Base-by-base conservation (phyloP, 2,888 invertebrate species). In the Drosophila formosana region DNA sequence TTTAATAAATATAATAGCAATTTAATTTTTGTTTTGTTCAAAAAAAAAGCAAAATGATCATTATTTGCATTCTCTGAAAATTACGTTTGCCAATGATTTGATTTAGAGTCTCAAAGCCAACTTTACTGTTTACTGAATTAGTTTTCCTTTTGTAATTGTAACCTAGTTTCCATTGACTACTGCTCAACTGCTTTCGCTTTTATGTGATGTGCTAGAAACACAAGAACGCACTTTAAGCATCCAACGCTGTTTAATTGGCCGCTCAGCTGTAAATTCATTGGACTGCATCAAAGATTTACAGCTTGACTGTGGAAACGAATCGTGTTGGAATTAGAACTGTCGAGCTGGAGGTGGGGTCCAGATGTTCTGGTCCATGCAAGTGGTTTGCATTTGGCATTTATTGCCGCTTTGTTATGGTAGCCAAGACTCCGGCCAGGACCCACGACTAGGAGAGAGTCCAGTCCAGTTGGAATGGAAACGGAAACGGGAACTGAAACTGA, bases 281-380 rank as follows among this genome's bases (percentile, higher is more conserved):
- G 83, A 76, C 83, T 89, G 89, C 76, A 79, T 88, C 85, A 76
- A 79, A 84, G 89, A 84, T 84, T 84, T 89, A 89, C 82, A 87
- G 50, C 88, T 72, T 55, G 51, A 43, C 53, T 67, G 63, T 46
- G 34, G 45, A 28, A 45, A 18, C 13, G 60, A 23, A 47, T 47
- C 37, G 34, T 13, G 53, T 34, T 72, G 55, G 73, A 47, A 58
- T 66, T 77, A 58, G 57, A 43, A 66, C 47, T 62, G 49, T 37
- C 37, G 37, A 3, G 4, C 11, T 30, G 28, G 28, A 7, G 46
- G 28, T 9, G 5, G 30, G 41, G 23, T 30, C 60, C 88, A 86
- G 88, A 74, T 88, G 88, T 83, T 88, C 75, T 60, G 82, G 87
- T 46, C 49, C 18, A 55, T 78, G 62, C 56, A 68, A 71, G 71